These are phyloP conservation scores for Carapus acus DNA, from an alignment of 2,797 vertebrate species.

Conservation along the genomic window DNA sequence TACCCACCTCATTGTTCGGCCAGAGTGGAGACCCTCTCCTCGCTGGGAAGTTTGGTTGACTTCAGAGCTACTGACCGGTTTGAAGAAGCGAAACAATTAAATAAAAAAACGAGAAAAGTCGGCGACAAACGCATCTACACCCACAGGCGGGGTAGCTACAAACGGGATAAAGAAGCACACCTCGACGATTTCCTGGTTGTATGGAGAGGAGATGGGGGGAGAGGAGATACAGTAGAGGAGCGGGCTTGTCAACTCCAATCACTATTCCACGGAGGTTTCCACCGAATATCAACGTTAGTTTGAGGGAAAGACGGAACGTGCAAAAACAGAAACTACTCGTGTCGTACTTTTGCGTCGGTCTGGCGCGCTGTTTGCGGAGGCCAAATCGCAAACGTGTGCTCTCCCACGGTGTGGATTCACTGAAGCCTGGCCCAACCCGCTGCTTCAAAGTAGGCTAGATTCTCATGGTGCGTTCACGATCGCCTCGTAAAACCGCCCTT, in stretches of 20 bases:
- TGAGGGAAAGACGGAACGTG: constrained; percentile 11
- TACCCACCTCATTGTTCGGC: constrained; percentile 79
- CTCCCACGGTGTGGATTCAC: constrained; percentile 34
- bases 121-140: constrained; percentile 50
- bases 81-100: constrained; percentile 42
- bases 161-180: constrained; percentile 67
- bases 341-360: constrained; percentile 10
- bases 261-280: constrained; percentile 55
- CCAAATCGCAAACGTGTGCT: constrained; percentile 7
- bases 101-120: constrained; percentile 15
- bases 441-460: constrained; percentile 62
- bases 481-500: constrained; percentile 8
- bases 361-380: constrained; percentile 1
- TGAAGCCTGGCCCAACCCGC: constrained; percentile 62
- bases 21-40: constrained; percentile 68
- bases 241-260: constrained; percentile 76
- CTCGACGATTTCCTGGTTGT: constrained; percentile 80
- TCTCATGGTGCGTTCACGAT: constrained; percentile 39
- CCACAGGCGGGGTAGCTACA: constrained; percentile 55
- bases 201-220: constrained; percentile 53
- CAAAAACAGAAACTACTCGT: constrained; percentile 20
- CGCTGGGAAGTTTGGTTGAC: constrained; percentile 52
- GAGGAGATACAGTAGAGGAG: constrained; percentile 69
- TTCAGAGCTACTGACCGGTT: constrained; percentile 53
- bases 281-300: not conserved